Evolutionary conservation across 2,797 vertebrate genomes (phyloP).

Genomic region (Semotilus atromaculatus): DNA sequence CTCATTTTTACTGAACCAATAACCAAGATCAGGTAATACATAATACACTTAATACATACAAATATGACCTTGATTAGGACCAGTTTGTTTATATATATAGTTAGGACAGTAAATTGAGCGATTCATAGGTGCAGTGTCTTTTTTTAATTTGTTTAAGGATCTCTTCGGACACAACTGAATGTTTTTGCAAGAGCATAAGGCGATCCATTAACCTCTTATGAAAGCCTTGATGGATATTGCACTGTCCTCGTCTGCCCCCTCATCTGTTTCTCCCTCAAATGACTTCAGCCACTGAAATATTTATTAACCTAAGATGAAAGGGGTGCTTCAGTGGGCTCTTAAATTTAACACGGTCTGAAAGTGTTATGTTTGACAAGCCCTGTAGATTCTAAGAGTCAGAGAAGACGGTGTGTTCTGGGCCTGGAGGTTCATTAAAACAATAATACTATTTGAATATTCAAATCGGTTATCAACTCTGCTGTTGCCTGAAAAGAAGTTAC

Average conservation of each 20-base stretch:
- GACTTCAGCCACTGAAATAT: conserved; percentile 52
- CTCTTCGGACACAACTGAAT: background rate
- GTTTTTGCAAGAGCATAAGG: conserved; percentile 8
- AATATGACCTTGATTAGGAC: background rate
- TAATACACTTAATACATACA: background rate
- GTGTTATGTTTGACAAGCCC: conserved; percentile 30
- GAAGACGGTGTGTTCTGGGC: background rate
- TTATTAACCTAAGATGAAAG: conserved; percentile 48
- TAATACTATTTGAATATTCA: background rate
- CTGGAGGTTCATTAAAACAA: background rate
- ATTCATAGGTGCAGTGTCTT: background rate
- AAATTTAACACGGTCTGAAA: conserved; percentile 18
- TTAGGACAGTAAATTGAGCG: background rate
- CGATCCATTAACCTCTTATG: conserved; percentile 29
- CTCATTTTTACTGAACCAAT: background rate
- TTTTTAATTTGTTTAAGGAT: background rate
- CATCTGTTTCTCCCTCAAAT: conserved; percentile 41
- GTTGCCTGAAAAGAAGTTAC: background rate
- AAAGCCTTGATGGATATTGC: conserved; percentile 15
- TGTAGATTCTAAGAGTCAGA: background rate
- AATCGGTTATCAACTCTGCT: background rate
- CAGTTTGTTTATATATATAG: background rate
- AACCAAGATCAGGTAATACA: background rate
- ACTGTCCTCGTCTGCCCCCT: conserved; percentile 18
- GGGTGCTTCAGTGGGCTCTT: conserved; percentile 27